Evolutionary conservation across 2,113 vertebrate genomes (phyloP).

Genomic region (Columbina picui): DNA sequence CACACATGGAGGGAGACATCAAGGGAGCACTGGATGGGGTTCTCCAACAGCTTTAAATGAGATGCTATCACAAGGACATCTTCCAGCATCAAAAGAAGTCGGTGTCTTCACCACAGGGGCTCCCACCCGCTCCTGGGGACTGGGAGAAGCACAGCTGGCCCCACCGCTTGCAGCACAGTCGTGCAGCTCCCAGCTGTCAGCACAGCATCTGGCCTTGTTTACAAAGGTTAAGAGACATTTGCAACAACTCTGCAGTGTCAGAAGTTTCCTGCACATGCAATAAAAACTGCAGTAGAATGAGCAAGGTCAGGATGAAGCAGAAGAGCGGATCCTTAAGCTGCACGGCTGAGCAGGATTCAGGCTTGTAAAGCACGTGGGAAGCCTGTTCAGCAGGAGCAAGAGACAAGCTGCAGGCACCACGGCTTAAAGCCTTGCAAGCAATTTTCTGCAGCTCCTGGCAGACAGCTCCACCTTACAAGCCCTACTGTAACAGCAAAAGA

Average conservation of each 20-base stretch:
- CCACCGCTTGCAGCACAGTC: background rate
- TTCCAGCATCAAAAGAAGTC: background rate
- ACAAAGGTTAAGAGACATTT: background rate
- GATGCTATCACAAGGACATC: background rate
- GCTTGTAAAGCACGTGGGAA: background rate
- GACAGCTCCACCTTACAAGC: background rate
- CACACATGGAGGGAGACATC: accelerated
- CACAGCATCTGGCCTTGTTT: background rate
- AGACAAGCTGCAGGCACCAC: background rate
- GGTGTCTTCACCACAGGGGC: background rate
- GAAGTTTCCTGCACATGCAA: background rate
- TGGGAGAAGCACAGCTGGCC: background rate
- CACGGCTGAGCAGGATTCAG: background rate
- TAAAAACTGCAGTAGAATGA: background rate
- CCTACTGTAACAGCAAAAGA: conserved; percentile 25
- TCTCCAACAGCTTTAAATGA: background rate
- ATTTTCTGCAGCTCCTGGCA: conserved; percentile 2
- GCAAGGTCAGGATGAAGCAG: background rate
- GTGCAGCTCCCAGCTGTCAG: background rate
- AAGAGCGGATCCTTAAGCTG: background rate
- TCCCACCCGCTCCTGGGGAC: background rate
- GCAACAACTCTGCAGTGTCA: background rate
- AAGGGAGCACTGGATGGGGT: background rate
- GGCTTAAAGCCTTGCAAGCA: background rate
- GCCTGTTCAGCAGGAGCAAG: background rate